A percentile compares a stretch with the other conserved stretches of the same genome.
Evolutionary conservation across 1,140 invertebrate genomes (phyloP).

Genomic region (Leptopilina clavipes): DNA sequence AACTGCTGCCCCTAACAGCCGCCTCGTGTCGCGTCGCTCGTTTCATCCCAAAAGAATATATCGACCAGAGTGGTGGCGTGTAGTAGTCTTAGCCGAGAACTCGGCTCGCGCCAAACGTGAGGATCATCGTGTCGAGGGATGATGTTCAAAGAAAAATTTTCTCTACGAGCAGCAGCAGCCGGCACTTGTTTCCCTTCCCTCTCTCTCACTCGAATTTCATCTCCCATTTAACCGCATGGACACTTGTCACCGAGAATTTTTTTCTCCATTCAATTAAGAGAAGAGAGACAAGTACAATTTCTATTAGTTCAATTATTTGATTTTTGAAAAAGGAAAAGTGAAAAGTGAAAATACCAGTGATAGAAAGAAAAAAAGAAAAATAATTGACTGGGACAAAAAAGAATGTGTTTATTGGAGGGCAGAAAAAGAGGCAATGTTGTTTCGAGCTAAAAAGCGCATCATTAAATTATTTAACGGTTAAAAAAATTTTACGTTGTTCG

Average conservation of each 20-base stretch:
- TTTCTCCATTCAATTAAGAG: neutral
- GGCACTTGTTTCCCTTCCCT: neutral
- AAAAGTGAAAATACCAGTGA: neutral
- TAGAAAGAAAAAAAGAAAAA: neutral
- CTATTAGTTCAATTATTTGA: neutral
- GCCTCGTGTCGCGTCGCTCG: constrained; percentile 68
- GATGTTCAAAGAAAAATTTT: constrained; percentile 37
- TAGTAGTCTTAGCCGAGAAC: constrained; percentile 46
- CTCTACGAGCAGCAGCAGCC: neutral
- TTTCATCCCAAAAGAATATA: constrained; percentile 61
- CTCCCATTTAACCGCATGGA: neutral
- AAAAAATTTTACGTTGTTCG: neutral
- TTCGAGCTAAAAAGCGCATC: neutral
- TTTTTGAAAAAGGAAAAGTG: neutral
- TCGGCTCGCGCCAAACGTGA: constrained; percentile 62
- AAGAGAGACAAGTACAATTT: too few species aligned
- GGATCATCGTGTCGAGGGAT: constrained; percentile 55
- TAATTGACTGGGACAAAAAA: neutral
- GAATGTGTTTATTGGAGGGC: neutral
- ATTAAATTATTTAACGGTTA: neutral
- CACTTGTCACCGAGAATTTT: constrained; percentile 10
- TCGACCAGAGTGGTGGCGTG: constrained; percentile 63
- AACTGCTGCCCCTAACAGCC: constrained; percentile 45
- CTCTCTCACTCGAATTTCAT: neutral
- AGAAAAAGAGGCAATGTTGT: neutral